A percentile compares a stretch with the other conserved stretches of the same genome.
Evolutionary conservation across 2,888 invertebrate species (phyloP).

Genomic region (Thymelicus sylvestris): DNA sequence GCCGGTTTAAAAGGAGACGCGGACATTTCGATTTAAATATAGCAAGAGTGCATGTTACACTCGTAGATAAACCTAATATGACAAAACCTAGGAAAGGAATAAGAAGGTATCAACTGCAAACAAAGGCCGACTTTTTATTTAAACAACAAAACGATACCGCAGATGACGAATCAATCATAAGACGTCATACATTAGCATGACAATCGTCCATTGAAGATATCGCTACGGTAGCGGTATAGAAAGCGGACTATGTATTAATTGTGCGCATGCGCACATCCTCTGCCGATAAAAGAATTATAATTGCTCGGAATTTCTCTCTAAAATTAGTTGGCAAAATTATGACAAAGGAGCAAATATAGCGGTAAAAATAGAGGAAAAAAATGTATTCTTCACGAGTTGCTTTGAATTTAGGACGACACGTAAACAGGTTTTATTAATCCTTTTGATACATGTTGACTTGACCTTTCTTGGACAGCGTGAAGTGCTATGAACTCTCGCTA

Average conservation of each 20-base stretch:
- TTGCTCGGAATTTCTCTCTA: conserved; percentile 7
- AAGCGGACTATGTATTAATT: conserved; percentile 28
- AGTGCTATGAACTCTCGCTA: too few relatives aligned
- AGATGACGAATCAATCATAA: conserved; percentile 17
- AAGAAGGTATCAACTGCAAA: neutral
- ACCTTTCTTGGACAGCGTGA: too few relatives aligned
- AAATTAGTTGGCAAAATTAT: neutral
- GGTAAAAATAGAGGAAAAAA: neutral
- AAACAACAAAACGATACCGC: conserved; percentile 8
- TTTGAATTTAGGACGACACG: neutral
- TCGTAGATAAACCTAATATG: too few relatives aligned
- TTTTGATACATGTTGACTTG: neutral
- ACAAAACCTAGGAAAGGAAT: too few relatives aligned
- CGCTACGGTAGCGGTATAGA: conserved; percentile 24
- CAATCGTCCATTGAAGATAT: conserved; percentile 30
- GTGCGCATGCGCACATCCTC: conserved; percentile 25
- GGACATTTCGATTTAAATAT: too few relatives aligned
- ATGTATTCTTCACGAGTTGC: neutral
- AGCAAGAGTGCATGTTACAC: neutral
- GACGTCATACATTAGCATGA: conserved; percentile 33
- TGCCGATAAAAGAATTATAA: conserved; percentile 27
- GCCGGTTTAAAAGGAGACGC: too few relatives aligned
- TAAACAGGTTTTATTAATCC: neutral
- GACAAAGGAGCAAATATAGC: neutral
- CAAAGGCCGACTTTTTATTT: neutral